Conservation (phyloP, 2,888 invertebrate genomes). For the Pandemis cinnamomeana region DNA sequence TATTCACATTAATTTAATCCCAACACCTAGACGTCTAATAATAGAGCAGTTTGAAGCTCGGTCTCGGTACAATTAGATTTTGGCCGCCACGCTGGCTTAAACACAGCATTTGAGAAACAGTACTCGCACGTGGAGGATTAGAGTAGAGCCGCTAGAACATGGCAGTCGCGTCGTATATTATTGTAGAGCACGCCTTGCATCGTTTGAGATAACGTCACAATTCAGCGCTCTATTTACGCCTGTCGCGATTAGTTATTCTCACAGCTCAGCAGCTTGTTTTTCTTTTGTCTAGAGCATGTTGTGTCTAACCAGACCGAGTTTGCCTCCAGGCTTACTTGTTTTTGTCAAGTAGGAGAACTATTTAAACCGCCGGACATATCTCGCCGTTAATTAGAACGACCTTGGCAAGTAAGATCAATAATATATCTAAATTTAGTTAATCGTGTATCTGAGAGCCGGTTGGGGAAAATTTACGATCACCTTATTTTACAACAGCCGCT, state of each 20-base stretch:
- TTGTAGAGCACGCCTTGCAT: conserved; percentile 15
- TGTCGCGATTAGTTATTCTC: conserved; percentile 11
- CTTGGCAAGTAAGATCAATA: conserved; percentile 12
- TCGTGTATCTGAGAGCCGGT: conserved; percentile 22
- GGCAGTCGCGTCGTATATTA: conserved; percentile 15
- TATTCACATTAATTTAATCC: conserved; percentile 36
- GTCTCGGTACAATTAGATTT: conserved; percentile 17
- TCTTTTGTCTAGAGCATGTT: not conserved
- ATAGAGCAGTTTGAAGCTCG: conserved; percentile 25
- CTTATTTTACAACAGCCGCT: conserved; percentile 21
- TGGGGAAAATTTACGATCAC: conserved; percentile 8
- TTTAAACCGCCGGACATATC: not conserved
- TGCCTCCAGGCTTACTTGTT: not conserved
- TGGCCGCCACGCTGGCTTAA: conserved; percentile 17
- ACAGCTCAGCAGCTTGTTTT: not conserved
- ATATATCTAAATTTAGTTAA: conserved; percentile 18
- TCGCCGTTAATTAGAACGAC: conserved; percentile 8
- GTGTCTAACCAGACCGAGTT: not conserved
- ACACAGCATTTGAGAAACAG: conserved; percentile 1
- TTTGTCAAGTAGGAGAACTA: not conserved
- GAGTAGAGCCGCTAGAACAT: not conserved
- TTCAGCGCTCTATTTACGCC: conserved; percentile 26
- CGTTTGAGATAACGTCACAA: conserved; percentile 23
- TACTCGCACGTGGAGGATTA: conserved; percentile 21
- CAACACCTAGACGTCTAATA: conserved; percentile 31